A percentile compares a stretch with the other conserved stretches of the same genome.
phyloP scores from a whole-genome alignment of 2,888 invertebrate genomes.

The Papilio demoleus region DNA sequence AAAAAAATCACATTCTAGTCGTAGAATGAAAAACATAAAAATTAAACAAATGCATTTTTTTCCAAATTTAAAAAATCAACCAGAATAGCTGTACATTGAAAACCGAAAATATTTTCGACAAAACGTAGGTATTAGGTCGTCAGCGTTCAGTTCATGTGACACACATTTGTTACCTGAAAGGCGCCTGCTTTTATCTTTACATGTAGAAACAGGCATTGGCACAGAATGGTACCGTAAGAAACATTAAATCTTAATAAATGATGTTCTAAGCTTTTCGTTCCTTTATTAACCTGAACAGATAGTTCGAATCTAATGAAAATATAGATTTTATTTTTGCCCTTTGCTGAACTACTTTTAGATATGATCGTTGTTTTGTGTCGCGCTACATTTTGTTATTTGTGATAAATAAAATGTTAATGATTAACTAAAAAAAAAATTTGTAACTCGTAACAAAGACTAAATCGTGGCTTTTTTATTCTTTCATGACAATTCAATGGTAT shows the following conservation, averaged over 20 bases:
- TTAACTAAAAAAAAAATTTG: too few species aligned
- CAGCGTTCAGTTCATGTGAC: conserved; percentile 8
- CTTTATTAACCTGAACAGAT: not conserved
- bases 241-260: conserved; percentile 13
- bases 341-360: not conserved
- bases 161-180: conserved; percentile 9
- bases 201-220: conserved; percentile 6
- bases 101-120: conserved; percentile 2
- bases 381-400: not conserved
- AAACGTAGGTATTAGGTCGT: not conserved
- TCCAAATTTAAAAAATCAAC: not conserved
- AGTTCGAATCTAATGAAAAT: not conserved
- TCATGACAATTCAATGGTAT: too few species aligned
- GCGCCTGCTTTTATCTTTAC: conserved; percentile 8
- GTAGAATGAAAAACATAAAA: not conserved
- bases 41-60: not conserved
- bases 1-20: not conserved
- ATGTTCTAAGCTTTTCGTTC: not conserved
- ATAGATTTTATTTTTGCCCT: not conserved
- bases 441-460: too few species aligned
- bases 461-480: too few species aligned
- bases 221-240: conserved; percentile 15
- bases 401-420: too few species aligned
- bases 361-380: not conserved
- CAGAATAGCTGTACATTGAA: not conserved